Evolutionary conservation across 2,888 invertebrate genomes (phyloP), one percentile per base, ranked within the genome.

Genomic region (Monopis laevigella): DNA sequence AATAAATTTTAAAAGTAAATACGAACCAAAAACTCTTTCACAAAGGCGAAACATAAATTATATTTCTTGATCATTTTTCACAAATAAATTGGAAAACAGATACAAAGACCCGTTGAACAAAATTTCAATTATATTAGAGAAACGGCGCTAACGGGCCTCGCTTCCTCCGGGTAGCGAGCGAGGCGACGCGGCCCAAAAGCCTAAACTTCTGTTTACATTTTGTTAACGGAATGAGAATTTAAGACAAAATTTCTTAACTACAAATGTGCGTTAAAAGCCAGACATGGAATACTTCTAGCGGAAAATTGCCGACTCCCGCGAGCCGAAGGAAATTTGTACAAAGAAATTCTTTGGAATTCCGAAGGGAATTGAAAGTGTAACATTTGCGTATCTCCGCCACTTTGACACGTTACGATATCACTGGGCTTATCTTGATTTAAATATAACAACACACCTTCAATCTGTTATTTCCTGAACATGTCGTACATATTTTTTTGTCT

Each of bases 181-280:
- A n/a, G n/a, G n/a, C 55, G 48, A 51, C 56, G 55, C 58, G 56
- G 56, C 55, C 51, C 48, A 57, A 12, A 36, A 36, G 47, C 55
- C 52, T 51, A 52, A 61, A 67, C 56, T 66, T 62, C 62, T 72
- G 68, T 72, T 75, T 72, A 70, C 69, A 70, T 70, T 75, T 69
- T 68, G 68, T 71, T 72, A 68, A 63, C 62, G 61, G 58, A 70
- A 71, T 70, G 70, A 63, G 69, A 71, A 66, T 73, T 74, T 73
- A 64, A 72, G 65, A 63, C 58, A 59, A 63, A 66, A 64, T 67
- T 69, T 69, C 67, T 66, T 64, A 61, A 64, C 59, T 60, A 59
- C 64, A 65, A 71, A 71, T 65, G 62, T 68, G 62, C 61, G 62
- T 63, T 58, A 58, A 59, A 63, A 65, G 59, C 58, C 58, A 40